Conservation (phyloP, 2,888 invertebrate species). For the Mesorhabditis belari region DNA sequence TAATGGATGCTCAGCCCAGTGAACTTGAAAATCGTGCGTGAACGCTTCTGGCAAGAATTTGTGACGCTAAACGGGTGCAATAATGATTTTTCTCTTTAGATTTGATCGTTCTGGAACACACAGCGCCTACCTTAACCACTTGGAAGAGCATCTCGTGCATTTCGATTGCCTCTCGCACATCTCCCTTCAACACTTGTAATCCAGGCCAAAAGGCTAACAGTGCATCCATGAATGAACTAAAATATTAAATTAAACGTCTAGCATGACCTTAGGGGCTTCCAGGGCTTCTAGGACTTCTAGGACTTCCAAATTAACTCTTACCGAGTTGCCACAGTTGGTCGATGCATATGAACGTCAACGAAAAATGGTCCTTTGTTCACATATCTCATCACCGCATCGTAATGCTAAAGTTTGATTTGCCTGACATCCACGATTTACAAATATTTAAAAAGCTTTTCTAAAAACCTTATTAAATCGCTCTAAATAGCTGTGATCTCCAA, state of each 20-base stretch:
- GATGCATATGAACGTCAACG: slow-evolving; percentile 87
- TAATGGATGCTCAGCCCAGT: slow-evolving; percentile 95
- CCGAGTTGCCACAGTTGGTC: slow-evolving; percentile 83
- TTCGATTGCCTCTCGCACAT: slow-evolving; percentile 93
- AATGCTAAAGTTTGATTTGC: slow-evolving; percentile 33
- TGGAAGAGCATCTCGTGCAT: slow-evolving; percentile 98
- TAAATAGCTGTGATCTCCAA: slow-evolving; percentile 82
- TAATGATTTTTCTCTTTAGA: too few relatives aligned
- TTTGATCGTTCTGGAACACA: neutral
- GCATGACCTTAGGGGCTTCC: neutral
- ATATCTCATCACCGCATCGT: slow-evolving; percentile 63
- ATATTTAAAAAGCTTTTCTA: neutral
- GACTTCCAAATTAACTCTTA: too few relatives aligned
- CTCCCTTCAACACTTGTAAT: slow-evolving; percentile 70
- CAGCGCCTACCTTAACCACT: slow-evolving; percentile 70
- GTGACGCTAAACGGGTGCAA: slow-evolving; percentile 67
- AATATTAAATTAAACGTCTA: neutral
- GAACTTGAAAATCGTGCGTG: slow-evolving; percentile 92
- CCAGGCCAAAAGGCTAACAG: slow-evolving; percentile 97
- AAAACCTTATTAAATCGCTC: slow-evolving; percentile 72
- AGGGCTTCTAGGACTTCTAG: too few relatives aligned
- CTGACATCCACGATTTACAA: neutral
- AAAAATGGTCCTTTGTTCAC: slow-evolving; percentile 89
- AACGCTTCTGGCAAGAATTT: slow-evolving; percentile 97
- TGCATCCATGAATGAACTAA: slow-evolving; percentile 85